Percentiles rank a stretch among this genome's conserved stretches.
phyloP scores from a whole-genome alignment of 2,888 invertebrate species.

The Scaptomyza parva region DNA sequence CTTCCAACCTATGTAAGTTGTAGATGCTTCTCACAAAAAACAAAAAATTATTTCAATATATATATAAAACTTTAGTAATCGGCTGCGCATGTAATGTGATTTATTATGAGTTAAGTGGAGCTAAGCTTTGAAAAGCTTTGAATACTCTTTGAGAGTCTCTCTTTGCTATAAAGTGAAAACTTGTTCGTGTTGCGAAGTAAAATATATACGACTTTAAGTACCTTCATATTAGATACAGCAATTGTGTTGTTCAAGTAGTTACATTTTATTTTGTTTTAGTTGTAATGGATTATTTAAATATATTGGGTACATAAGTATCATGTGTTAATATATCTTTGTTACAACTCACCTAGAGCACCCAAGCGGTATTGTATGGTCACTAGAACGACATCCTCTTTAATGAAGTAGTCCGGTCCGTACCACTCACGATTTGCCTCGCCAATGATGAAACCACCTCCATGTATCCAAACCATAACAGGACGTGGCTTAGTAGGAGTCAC shows the following conservation, averaged over 20 bases:
- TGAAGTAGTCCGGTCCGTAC: conserved; percentile 85
- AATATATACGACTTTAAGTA: neutral
- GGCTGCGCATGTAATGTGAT: too few relatives aligned
- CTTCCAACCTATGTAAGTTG: neutral
- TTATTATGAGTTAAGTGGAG: neutral
- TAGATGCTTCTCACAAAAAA: neutral
- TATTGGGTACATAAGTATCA: neutral
- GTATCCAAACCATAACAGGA: conserved; percentile 86
- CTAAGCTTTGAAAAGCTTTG: too few relatives aligned
- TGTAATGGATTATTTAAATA: neutral
- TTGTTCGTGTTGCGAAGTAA: too few relatives aligned
- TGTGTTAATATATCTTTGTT: too few relatives aligned
- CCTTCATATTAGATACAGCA: too few relatives aligned
- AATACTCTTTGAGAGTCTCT: too few relatives aligned
- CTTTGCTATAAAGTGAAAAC: neutral
- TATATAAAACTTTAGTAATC: too few relatives aligned
- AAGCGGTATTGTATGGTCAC: conserved; percentile 86
- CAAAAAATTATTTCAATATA: too few relatives aligned
- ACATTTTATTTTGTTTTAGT: neutral
- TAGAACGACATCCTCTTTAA: conserved; percentile 85
- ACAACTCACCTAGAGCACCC: conserved; percentile 83
- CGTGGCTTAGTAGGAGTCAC: conserved; percentile 75
- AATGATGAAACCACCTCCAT: conserved; percentile 85
- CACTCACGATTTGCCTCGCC: conserved; percentile 84
- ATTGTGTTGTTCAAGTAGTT: neutral